Evolutionary conservation across 2,113 vertebrate species (phyloP), one percentile per base, ranked within the genome.

Genomic region (Oenanthe oenanthe): DNA sequence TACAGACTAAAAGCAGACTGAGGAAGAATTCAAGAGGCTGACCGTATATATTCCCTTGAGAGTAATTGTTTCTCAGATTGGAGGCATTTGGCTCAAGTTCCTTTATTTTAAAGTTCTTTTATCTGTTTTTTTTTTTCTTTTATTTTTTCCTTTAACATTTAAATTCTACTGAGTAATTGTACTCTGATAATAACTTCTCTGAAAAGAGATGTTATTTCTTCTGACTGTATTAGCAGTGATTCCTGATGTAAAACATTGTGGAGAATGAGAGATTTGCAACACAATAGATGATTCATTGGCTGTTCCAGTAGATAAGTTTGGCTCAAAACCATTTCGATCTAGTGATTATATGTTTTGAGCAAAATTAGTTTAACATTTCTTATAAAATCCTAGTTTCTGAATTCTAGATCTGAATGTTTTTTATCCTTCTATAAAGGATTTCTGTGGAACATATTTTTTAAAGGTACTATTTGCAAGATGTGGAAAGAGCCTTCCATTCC

Each of bases 241-340:
- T 95, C 81, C 80, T 97, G 62, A 85, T 93, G 51, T 88, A 88
- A 91, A 95, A 92, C 67, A 43, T 73, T 80, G 40, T 72, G 43
- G 62, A 82, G 36, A 50, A 92, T 38, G 71, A 94, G 74, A 94
- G 56, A 88, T 93, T 80, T 96, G 66, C 68, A 91, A 63, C 65
- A 78, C 84, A 81, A 75, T 57, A 68, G 75, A 78, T 93, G 93
- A 92, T 92, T 97, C 74, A 95, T 97, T 96, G 96, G 62, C 32
- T 89, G 66, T 93, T 92, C 40, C 38, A 70, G 24, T 75, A 84
- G 78, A 70, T 40, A 75, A 75, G 32, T 20, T 81, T 93, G 74
- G 72, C 7, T 42, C 50, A 93, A 96, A 91, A 84, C 40, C 3
- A 15, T 93, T 95, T 21, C 18, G 93, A 70, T 89, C 19, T 81